These are phyloP conservation scores for Trachymyrmex cornetzi DNA, from an alignment of 1,140 invertebrate species.

Conservation along the genomic window DNA sequence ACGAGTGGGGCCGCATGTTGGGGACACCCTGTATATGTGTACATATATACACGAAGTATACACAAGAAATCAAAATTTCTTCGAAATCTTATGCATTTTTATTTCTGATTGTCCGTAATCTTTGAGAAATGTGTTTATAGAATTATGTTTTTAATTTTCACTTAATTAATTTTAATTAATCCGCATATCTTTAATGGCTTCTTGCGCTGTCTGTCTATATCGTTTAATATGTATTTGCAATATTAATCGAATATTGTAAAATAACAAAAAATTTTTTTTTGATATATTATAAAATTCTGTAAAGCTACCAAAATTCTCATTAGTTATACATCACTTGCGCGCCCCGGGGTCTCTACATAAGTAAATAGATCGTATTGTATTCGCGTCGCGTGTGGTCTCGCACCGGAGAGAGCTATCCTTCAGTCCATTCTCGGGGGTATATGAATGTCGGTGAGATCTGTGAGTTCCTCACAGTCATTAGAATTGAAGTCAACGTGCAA, in stretches of 20 bases:
- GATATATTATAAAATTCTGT: not conserved
- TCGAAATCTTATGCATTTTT: not conserved
- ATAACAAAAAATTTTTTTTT: not conserved
- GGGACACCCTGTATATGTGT: no score
- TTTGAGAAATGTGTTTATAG: not conserved
- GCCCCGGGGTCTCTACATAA: not conserved
- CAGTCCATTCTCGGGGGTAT: not conserved
- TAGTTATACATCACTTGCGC: not conserved
- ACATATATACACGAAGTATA: no score
- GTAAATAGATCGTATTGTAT: constrained; percentile 44
- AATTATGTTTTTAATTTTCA: constrained; percentile 1
- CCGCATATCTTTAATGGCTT: not conserved
- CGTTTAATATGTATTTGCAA: not conserved
- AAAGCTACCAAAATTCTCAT: constrained; percentile 1
- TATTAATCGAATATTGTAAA: not conserved
- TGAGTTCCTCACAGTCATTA: constrained; percentile 28
- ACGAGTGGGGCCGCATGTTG: no score
- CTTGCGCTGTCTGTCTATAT: not conserved
- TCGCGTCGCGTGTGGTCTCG: constrained; percentile 34
- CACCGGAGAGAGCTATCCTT: not conserved
- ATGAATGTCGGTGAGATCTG: constrained; percentile 21
- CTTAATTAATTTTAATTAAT: not conserved
- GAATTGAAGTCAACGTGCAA: constrained; percentile 20
- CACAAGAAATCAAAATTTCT: not conserved
- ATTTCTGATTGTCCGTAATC: not conserved